These are phyloP conservation scores for Idaea dimidiata DNA, from an alignment of 2,888 invertebrate genomes.

Conservation along the genomic window DNA sequence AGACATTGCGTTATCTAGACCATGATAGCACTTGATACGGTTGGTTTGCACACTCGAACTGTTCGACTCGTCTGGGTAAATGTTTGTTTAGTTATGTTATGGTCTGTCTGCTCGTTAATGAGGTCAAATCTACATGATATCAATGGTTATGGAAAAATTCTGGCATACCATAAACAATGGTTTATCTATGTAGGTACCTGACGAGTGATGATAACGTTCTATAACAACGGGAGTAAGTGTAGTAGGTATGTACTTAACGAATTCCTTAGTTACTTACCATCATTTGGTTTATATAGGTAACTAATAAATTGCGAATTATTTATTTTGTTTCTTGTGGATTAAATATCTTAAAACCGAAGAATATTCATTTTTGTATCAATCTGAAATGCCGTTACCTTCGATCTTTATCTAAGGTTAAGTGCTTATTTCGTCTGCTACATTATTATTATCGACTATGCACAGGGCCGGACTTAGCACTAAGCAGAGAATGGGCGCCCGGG, in stretches of 20 bases:
- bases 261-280: no score
- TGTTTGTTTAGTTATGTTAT: slow-evolving; percentile 57
- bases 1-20: slow-evolving; percentile 43
- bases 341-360: no score
- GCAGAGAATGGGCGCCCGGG: not conserved
- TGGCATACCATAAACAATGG: not conserved
- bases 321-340: no score
- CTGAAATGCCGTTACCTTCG: not conserved
- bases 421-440: not conserved
- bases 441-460: not conserved
- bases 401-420: not conserved
- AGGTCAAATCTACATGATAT: slow-evolving; percentile 46
- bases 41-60: slow-evolving; percentile 53
- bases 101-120: slow-evolving; percentile 51
- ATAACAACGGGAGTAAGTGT: no score
- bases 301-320: no score
- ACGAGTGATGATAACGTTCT: no score
- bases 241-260: no score
- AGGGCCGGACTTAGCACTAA: not conserved
- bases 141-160: slow-evolving; percentile 17
- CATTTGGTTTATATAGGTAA: no score
- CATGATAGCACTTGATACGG: slow-evolving; percentile 59
- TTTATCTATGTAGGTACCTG: not conserved
- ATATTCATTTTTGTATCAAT: not conserved
- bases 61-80: slow-evolving; percentile 63